Evolutionary conservation across 1,140 invertebrate genomes (phyloP).

Genomic region (Solenopsis fugax): DNA sequence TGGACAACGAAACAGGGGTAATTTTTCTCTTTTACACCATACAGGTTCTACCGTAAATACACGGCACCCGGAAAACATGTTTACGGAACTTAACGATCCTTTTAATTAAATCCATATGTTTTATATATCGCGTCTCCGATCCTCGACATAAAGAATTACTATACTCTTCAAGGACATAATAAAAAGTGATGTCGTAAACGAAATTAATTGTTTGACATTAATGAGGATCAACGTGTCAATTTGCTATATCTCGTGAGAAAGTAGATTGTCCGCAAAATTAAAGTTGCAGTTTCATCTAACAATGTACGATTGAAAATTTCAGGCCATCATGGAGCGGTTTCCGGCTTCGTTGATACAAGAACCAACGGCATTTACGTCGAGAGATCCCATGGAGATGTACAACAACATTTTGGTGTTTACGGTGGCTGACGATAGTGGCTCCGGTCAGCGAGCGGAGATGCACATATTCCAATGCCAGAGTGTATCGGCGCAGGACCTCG

Average conservation of each 20-base stretch:
- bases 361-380: slow-evolving; percentile 98
- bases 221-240: neutral
- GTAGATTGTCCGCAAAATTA: slow-evolving; percentile 62
- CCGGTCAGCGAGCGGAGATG: slow-evolving; percentile 94
- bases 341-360: slow-evolving; percentile 96
- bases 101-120: slow-evolving; percentile 40
- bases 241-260: slow-evolving; percentile 25
- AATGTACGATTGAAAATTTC: slow-evolving; percentile 69
- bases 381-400: slow-evolving; percentile 98
- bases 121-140: neutral
- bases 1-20: slow-evolving; percentile 98
- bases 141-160: neutral
- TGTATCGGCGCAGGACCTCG: slow-evolving; percentile 94
- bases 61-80: neutral
- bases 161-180: neutral
- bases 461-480: slow-evolving; percentile 99
- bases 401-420: slow-evolving; percentile 99
- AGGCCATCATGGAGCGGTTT: slow-evolving; percentile 98
- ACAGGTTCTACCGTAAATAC: neutral
- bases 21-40: slow-evolving; percentile 80
- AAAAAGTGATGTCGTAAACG: slow-evolving; percentile 10
- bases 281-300: slow-evolving; percentile 60
- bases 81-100: slow-evolving; percentile 1
- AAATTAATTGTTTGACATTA: slow-evolving; percentile 5
- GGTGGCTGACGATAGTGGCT: slow-evolving; percentile 89